These are phyloP conservation scores for Acrobasis consociella DNA, from an alignment of 2,888 invertebrate genomes.

Conservation along the genomic window DNA sequence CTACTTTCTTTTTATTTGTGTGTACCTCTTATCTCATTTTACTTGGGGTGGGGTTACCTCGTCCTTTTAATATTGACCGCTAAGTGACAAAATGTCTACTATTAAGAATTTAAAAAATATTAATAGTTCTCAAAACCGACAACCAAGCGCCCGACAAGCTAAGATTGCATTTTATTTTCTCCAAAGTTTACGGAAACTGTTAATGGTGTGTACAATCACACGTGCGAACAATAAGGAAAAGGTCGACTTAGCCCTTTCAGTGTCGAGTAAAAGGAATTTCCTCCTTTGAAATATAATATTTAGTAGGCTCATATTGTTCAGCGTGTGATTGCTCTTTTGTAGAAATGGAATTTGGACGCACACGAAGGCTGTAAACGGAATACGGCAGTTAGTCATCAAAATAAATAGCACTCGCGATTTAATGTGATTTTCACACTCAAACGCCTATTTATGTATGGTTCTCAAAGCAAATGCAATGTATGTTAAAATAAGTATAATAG, in stretches of 20 bases:
- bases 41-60: too few species aligned
- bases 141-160: background rate
- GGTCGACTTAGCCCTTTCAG: conserved; percentile 11
- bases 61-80: too few species aligned
- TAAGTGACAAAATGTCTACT: too few species aligned
- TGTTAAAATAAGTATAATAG: background rate
- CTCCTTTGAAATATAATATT: conserved; percentile 30
- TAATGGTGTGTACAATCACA: conserved; percentile 4
- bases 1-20: too few species aligned
- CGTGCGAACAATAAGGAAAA: conserved; percentile 23
- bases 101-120: too few species aligned
- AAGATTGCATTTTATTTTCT: background rate
- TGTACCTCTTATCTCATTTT: too few species aligned
- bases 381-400: conserved; percentile 8
- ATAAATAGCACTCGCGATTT: background rate
- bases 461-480: background rate
- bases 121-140: too few species aligned
- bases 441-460: background rate
- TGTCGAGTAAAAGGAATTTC: conserved; percentile 27
- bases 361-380: conserved; percentile 29
- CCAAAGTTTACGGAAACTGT: background rate
- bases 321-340: conserved; percentile 23
- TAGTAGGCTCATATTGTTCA: conserved; percentile 24
- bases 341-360: conserved; percentile 14
- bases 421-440: background rate